These are phyloP conservation scores for Epistrophe eligans DNA, from an alignment of 2,888 invertebrate genomes.

Conservation along the genomic window DNA sequence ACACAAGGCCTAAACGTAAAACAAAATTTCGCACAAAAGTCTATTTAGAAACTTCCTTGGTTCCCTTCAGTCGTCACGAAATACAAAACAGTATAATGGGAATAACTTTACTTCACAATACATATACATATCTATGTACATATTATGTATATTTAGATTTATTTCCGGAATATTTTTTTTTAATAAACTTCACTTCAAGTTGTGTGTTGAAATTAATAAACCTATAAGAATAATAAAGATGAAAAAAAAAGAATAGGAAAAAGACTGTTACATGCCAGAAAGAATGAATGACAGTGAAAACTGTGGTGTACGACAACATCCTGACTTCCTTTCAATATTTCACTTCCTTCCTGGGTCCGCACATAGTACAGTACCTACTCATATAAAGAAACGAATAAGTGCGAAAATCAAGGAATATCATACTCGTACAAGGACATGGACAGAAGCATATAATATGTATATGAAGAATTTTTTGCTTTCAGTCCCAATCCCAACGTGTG, in stretches of 20 bases:
- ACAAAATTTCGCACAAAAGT: too few relatives aligned
- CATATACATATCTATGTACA: too few relatives aligned
- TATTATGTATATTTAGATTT: background rate
- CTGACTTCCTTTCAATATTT: slow-evolving; percentile 68
- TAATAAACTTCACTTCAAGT: slow-evolving; percentile 21
- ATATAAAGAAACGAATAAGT: slow-evolving; percentile 49
- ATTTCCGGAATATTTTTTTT: background rate
- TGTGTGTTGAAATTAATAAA: slow-evolving; percentile 21
- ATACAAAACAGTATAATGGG: too few relatives aligned
- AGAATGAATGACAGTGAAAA: slow-evolving; percentile 43
- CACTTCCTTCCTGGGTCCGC: slow-evolving; percentile 56
- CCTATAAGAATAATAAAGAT: background rate
- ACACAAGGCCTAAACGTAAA: too few relatives aligned
- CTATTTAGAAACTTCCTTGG: background rate
- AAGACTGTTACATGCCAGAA: background rate
- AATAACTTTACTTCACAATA: background rate
- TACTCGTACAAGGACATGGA: slow-evolving; percentile 46
- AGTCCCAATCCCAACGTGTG: background rate
- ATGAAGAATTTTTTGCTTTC: slow-evolving; percentile 40
- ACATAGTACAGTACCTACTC: background rate
- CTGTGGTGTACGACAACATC: slow-evolving; percentile 54
- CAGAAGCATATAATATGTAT: slow-evolving; percentile 15
- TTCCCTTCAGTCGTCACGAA: background rate
- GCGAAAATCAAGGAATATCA: slow-evolving; percentile 67
- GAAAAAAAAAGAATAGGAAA: background rate